These are phyloP conservation scores for Kryptolebias ocellatus DNA, from an alignment of 2,797 vertebrate genomes.

Conservation along the genomic window DNA sequence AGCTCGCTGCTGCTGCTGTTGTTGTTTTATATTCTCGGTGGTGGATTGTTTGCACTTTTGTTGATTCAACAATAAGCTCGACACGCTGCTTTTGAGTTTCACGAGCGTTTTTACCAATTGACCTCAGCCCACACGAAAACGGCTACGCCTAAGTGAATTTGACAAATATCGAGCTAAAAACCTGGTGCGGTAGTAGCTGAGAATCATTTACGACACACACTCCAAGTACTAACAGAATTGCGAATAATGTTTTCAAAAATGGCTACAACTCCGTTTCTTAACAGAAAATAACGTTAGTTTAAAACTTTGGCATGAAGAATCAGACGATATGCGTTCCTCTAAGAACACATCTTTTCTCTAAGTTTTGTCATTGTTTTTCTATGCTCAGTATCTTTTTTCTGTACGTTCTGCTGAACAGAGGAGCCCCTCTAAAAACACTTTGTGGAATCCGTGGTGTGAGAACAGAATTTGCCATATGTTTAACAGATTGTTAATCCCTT, in stretches of 20 bases:
- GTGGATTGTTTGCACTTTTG: conserved; percentile 27
- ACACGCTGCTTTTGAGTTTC: conserved; percentile 9
- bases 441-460: not conserved
- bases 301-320: too few relatives aligned
- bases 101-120: not conserved
- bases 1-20: conserved; percentile 4
- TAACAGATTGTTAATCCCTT: conserved; percentile 15
- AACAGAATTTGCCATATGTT: conserved; percentile 8
- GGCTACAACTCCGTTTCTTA: too few relatives aligned
- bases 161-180: too few relatives aligned
- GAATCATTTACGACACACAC: too few relatives aligned
- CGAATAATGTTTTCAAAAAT: too few relatives aligned
- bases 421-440: not conserved
- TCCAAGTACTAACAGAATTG: too few relatives aligned
- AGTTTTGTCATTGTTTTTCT: not conserved
- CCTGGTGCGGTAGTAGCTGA: too few relatives aligned
- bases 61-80: conserved; percentile 16
- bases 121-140: too few relatives aligned
- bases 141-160: too few relatives aligned
- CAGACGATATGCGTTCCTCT: too few relatives aligned
- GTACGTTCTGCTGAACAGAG: not conserved
- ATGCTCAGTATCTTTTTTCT: not conserved
- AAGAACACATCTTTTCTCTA: too few relatives aligned
- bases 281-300: too few relatives aligned
- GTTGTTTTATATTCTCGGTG: not conserved